Conservation (phyloP, 2,797 vertebrate genomes). For the Morelia viridis region DNA sequence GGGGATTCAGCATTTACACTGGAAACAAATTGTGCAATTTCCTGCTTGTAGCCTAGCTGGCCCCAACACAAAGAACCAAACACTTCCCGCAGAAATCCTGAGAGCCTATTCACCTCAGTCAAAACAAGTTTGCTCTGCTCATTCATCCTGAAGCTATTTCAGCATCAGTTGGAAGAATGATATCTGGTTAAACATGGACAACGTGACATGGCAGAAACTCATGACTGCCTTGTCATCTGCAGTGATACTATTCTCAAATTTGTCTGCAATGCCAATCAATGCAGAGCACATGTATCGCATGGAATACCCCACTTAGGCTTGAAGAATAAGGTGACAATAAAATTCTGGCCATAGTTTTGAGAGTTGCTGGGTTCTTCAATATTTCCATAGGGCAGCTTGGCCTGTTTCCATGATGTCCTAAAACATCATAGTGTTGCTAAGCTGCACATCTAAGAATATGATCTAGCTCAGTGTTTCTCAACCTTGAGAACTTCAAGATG, state of each 20-base stretch:
- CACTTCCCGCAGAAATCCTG: background rate
- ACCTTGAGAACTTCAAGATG: too few relatives aligned
- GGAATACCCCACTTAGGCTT: background rate
- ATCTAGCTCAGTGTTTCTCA: background rate
- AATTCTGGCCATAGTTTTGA: background rate
- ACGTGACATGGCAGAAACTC: background rate
- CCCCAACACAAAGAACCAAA: background rate
- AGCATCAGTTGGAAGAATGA: background rate
- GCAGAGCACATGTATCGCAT: background rate
- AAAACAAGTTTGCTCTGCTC: background rate
- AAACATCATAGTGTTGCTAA: background rate
- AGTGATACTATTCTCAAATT: background rate
- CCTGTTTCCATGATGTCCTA: background rate
- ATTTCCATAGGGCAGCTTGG: background rate
- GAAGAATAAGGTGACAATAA: too few relatives aligned
- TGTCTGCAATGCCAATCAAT: background rate
- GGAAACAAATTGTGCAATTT: constrained; percentile 19
- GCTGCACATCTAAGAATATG: background rate
- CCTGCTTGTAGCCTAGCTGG: background rate
- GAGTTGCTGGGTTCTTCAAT: background rate
- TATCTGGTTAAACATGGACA: background rate
- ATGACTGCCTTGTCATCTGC: background rate
- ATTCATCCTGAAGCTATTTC: background rate
- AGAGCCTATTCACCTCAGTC: background rate
- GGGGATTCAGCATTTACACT: background rate